These are phyloP conservation scores for Abrostola tripartita DNA, from an alignment of 2,888 invertebrate genomes.

Conservation along the genomic window DNA sequence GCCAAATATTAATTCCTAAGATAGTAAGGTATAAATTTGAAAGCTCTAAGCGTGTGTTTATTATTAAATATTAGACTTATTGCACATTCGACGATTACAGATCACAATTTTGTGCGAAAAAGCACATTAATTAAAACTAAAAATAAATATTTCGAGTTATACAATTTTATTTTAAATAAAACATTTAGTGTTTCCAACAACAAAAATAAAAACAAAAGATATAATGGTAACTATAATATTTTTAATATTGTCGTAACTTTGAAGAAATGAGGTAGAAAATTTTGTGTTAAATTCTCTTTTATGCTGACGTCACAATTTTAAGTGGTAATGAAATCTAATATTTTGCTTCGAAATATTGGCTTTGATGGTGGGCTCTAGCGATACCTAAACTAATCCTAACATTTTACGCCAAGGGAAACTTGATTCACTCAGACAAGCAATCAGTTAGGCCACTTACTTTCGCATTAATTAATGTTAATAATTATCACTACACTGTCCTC, in stretches of 20 bases:
- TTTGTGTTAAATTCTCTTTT: constrained; percentile 56
- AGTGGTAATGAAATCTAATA: constrained; percentile 55
- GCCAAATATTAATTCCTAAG: constrained; percentile 62
- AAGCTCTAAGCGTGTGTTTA: constrained; percentile 69
- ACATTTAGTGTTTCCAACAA: constrained; percentile 50
- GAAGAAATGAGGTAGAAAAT: constrained; percentile 70
- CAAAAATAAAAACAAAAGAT: constrained; percentile 54
- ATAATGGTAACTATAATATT: constrained; percentile 65
- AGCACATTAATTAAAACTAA: constrained; percentile 66
- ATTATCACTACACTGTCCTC: constrained; percentile 7
- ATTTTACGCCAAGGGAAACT: constrained; percentile 52
- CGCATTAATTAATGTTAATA: neutral
- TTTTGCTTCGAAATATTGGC: constrained; percentile 60
- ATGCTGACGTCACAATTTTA: constrained; percentile 51
- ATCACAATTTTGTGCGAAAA: constrained; percentile 71
- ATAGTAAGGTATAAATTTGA: constrained; percentile 62
- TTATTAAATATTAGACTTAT: constrained; percentile 63
- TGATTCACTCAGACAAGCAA: constrained; percentile 52
- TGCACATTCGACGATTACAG: constrained; percentile 68
- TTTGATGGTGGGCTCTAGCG: constrained; percentile 82
- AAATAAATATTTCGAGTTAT: constrained; percentile 58
- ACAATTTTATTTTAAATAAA: constrained; percentile 45
- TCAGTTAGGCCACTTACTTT: constrained; percentile 15
- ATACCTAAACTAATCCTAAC: constrained; percentile 78
- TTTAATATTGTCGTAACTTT: constrained; percentile 54